These are phyloP conservation scores for Orthosia gracilis DNA, from an alignment of 2,888 invertebrate genomes.

Conservation along the genomic window DNA sequence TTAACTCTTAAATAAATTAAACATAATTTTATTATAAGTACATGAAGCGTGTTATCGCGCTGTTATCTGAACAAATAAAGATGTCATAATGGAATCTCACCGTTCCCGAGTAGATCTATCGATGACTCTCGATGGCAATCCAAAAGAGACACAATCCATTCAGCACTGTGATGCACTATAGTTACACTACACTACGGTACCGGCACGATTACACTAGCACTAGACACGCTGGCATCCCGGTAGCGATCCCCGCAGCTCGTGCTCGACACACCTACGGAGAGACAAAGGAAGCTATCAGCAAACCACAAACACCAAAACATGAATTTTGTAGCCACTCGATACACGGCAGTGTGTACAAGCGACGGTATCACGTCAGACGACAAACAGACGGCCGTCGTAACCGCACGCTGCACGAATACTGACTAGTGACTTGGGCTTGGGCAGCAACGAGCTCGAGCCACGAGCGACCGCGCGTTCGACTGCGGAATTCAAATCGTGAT, in stretches of 20 bases:
- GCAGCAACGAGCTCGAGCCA: constrained; percentile 40
- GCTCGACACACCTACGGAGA: constrained; percentile 85
- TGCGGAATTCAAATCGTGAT: constrained; percentile 80
- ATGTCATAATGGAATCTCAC: constrained; percentile 73
- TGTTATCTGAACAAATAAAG: constrained; percentile 57
- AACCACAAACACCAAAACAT: constrained; percentile 80
- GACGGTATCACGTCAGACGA: constrained; percentile 46
- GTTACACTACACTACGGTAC: constrained; percentile 87
- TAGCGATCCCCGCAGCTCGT: constrained; percentile 73
- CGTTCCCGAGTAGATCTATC: constrained; percentile 89
- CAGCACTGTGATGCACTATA: constrained; percentile 88
- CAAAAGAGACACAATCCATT: constrained; percentile 89
- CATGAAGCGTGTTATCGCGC: constrained; percentile 41
- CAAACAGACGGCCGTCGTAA: constrained; percentile 73
- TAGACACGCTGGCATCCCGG: constrained; percentile 87
- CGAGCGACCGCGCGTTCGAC: constrained; percentile 57
- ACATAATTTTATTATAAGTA: constrained; percentile 26
- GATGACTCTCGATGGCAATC: constrained; percentile 89
- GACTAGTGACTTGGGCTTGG: constrained; percentile 25
- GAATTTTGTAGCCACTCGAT: constrained; percentile 75
- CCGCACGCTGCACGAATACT: constrained; percentile 80
- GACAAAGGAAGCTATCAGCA: constrained; percentile 82
- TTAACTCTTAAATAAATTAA: constrained; percentile 55
- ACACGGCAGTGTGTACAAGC: constrained; percentile 68
- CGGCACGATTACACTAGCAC: constrained; percentile 88